Evolutionary conservation across 2,888 invertebrate species (phyloP), one percentile per base, ranked within the genome.

Genomic region (Chironomus tentans): DNA sequence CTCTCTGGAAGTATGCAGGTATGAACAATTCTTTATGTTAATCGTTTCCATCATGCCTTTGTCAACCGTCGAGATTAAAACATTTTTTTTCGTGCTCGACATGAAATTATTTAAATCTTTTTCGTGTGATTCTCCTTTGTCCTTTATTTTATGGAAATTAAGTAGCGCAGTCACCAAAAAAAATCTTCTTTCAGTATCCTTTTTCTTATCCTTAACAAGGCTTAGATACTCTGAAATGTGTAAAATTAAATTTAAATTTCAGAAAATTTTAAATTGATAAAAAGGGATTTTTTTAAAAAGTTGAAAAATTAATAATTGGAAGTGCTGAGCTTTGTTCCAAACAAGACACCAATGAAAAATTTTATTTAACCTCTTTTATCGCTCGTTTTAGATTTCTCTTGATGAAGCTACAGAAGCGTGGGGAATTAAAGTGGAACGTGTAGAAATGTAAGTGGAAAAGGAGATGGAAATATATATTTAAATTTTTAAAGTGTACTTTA

Each of bases 401-500:
- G 95, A 95, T 82, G 95, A 95, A 81, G 95, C 95, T 2, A 95
- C 95, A 6, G 95, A 94, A 82, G 91, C 93, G 15, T 96, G 96
- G 95, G 95, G 92, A 61, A 95, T 96, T 81, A 97, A 97, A 85
- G 95, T 97, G 56, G 97, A 98, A 84, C 87, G 97, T 79, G 97
- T 98, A 13, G 97, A 98, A 87, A 94, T 98, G 96, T 96, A 86
- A 91, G 92, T 88, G 79, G 77, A 24, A 13, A 21, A 15, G 5
- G 24, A 24, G 13, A 65, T 65, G 21, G 4, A 22, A 65, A 65
- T 24, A 65, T 15, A 56, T 65, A 24, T 65, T 24, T 13, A 24
- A 65, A 65, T 65, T 13, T n/a, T 6, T n/a, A 15, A 18, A 56
- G 18, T 15, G 10, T 38, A 38, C 38, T 38, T 38, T 38, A 38